A percentile compares a stretch with the other conserved stretches of the same genome.
Evolutionary conservation across 2,888 invertebrate genomes (phyloP).

Genomic region (Oeneis ivallda): DNA sequence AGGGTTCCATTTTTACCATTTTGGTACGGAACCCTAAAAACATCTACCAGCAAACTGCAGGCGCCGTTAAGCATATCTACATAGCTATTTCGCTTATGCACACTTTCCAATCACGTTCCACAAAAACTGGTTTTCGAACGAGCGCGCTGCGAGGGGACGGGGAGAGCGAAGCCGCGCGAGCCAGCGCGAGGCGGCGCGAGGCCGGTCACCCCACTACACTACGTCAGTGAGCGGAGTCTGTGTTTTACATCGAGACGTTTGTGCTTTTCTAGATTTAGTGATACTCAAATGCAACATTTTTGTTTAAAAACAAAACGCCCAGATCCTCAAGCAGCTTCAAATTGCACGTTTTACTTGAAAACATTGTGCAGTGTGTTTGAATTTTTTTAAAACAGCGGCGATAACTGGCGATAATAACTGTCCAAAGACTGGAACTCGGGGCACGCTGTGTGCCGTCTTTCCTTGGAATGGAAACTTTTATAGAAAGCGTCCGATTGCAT

Average conservation of each 20-base stretch:
- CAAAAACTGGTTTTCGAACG: conserved; percentile 65
- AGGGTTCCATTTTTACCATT: too few species aligned
- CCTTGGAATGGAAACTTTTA: conserved; percentile 62
- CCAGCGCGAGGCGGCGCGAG: conserved; percentile 51
- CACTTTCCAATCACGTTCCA: conserved; percentile 38
- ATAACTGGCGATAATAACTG: background rate
- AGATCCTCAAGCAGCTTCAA: background rate
- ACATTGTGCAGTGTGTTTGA: background rate
- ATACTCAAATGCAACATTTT: background rate
- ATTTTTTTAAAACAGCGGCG: background rate
- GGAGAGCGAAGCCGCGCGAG: conserved; percentile 49
- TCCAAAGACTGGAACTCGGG: background rate
- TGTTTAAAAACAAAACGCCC: background rate
- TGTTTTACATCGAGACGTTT: conserved; percentile 21
- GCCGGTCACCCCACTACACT: conserved; percentile 44
- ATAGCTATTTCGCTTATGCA: conserved; percentile 12
- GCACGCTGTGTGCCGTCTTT: background rate
- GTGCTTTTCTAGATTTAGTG: background rate
- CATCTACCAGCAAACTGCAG: too few species aligned
- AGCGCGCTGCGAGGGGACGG: conserved; percentile 46
- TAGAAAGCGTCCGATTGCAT: conserved; percentile 64
- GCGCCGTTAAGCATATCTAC: background rate
- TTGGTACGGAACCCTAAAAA: too few species aligned
- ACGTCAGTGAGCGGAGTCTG: conserved; percentile 17
- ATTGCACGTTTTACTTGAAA: background rate